Conservation (phyloP, 2,797 vertebrate genomes). For the Enteromius unitaeniatus region DNA sequence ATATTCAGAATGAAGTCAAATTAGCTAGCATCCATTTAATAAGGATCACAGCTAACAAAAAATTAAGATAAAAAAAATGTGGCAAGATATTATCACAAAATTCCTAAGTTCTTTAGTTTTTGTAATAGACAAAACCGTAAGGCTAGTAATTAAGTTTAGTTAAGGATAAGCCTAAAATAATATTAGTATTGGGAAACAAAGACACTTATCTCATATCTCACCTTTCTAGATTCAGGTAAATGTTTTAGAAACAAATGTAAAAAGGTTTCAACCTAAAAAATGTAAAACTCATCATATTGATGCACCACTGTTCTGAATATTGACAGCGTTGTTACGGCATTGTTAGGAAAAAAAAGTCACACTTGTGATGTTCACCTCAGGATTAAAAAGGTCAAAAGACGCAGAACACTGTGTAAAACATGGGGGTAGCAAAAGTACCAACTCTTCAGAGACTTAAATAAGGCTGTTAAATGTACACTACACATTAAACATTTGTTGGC, state of each 20-base stretch:
- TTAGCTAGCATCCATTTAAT: neutral
- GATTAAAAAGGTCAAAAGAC: neutral
- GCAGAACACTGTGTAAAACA: neutral
- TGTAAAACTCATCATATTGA: neutral
- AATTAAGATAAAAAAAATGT: neutral
- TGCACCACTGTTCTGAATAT: neutral
- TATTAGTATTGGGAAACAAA: neutral
- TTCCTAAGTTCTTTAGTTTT: neutral
- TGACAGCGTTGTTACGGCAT: neutral
- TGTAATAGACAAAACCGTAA: neutral
- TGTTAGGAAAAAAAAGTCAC: neutral
- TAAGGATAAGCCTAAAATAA: neutral
- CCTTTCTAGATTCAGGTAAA: neutral
- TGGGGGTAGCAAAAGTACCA: neutral
- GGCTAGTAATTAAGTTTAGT: neutral
- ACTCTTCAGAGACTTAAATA: constrained; percentile 6
- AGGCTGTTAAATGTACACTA: constrained; percentile 12
- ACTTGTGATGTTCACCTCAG: neutral
- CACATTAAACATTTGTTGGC: constrained; percentile 31
- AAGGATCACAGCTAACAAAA: neutral
- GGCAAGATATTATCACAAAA: neutral
- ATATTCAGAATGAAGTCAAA: neutral
- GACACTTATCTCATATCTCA: neutral
- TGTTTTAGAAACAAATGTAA: neutral
- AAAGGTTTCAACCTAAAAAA: neutral